Percentiles rank a stretch among this genome's conserved stretches.
Evolutionary conservation across 2,797 vertebrate genomes (phyloP).

Genomic region (Schizopygopsis malacanthus): DNA sequence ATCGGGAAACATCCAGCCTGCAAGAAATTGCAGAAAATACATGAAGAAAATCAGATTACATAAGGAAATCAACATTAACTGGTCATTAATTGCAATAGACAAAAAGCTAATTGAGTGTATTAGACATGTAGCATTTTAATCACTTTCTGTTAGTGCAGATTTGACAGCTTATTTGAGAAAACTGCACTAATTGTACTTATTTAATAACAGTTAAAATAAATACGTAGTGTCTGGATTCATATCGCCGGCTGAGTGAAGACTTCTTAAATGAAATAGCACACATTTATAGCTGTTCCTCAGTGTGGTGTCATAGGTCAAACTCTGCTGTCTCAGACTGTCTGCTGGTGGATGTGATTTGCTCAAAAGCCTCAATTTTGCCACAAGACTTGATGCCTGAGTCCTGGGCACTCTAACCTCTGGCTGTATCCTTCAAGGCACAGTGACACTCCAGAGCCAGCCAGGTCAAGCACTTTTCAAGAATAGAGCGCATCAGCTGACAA

Average conservation of each 20-base stretch:
- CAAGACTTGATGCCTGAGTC: slow-evolving; percentile 67
- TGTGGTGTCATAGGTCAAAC: slow-evolving; percentile 56
- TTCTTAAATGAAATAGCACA: slow-evolving; percentile 2
- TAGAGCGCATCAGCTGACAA: slow-evolving; percentile 67
- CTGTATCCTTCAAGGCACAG: slow-evolving; percentile 70
- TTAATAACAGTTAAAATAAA: slow-evolving; percentile 15
- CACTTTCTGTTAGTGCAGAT: slow-evolving; percentile 15
- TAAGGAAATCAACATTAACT: neutral
- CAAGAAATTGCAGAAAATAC: neutral
- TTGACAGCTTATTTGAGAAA: slow-evolving; percentile 28
- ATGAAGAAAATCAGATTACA: neutral
- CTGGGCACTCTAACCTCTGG: slow-evolving; percentile 68
- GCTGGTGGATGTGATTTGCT: slow-evolving; percentile 66
- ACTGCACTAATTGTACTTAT: slow-evolving; percentile 7
- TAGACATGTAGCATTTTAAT: slow-evolving; percentile 10
- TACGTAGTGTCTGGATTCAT: neutral
- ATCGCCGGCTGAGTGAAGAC: neutral
- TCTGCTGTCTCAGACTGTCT: slow-evolving; percentile 65
- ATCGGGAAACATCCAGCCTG: neutral
- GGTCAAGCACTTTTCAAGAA: slow-evolving; percentile 74
- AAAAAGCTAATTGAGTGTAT: slow-evolving; percentile 23
- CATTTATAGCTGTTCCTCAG: slow-evolving; percentile 55
- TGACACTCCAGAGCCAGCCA: slow-evolving; percentile 65
- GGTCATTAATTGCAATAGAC: slow-evolving; percentile 19
- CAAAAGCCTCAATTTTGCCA: slow-evolving; percentile 69